These are phyloP conservation scores for Acrossocheilus fasciatus DNA, from an alignment of 2,797 vertebrate species.

Conservation along the genomic window DNA sequence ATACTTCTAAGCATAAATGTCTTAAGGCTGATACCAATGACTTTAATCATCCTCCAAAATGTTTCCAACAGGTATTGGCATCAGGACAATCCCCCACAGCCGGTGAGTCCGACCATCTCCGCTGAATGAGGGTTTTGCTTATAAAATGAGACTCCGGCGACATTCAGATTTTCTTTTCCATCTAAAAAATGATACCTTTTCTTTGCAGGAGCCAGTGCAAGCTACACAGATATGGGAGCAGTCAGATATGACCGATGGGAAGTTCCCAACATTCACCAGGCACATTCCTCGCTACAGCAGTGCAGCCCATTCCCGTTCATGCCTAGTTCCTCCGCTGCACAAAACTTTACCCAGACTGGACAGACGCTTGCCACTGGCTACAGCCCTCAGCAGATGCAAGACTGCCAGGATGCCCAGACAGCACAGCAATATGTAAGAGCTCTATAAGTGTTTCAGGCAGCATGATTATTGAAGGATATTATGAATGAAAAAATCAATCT, in stretches of 20 bases:
- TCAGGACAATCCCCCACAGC: constrained; percentile 64
- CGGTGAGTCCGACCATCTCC: constrained; percentile 68
- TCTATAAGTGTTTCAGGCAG: not conserved
- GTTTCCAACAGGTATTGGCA: constrained; percentile 65
- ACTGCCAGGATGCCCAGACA: constrained; percentile 60
- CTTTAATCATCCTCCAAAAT: constrained; percentile 7
- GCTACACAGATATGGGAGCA: constrained; percentile 77
- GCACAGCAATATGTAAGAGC: constrained; percentile 74
- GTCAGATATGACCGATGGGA: constrained; percentile 71
- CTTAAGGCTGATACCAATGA: not conserved
- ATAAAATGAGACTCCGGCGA: not conserved
- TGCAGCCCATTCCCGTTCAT: constrained; percentile 43
- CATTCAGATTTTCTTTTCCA: not conserved
- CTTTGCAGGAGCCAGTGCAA: constrained; percentile 70
- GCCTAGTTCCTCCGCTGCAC: constrained; percentile 26
- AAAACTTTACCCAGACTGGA: constrained; percentile 54
- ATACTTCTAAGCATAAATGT: not conserved
- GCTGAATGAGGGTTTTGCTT: not conserved
- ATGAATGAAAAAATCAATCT: not conserved
- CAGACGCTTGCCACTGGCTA: constrained; percentile 65
- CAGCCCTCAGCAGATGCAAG: constrained; percentile 60
- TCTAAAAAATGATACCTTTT: not conserved
- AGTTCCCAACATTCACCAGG: constrained; percentile 36
- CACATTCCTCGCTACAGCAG: constrained; percentile 42
- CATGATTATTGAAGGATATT: not conserved